phyloP scores from a whole-genome alignment of 2,797 vertebrate species.

The Coccyzus lansbergi region DNA sequence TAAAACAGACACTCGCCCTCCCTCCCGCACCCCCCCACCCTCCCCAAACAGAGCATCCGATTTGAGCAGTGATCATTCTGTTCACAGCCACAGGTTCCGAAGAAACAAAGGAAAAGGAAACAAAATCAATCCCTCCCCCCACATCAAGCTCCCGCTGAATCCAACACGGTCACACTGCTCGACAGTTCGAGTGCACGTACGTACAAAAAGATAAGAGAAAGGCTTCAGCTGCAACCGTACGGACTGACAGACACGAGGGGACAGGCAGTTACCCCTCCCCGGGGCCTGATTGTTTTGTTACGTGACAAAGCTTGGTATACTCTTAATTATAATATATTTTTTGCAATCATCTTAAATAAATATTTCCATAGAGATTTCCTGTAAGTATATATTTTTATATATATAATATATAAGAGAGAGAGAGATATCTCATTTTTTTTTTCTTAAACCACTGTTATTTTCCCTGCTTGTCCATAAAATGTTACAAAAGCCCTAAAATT shows the following conservation, averaged over 20 bases:
- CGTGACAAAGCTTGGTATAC: constrained; percentile 46
- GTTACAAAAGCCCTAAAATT: constrained; percentile 73
- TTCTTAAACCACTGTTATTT: constrained; percentile 64
- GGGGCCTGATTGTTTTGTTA: constrained; percentile 13
- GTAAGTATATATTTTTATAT: constrained; percentile 54
- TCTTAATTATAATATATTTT: constrained; percentile 42
- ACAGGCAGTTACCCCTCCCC: constrained; percentile 31
- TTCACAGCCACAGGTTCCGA: constrained; percentile 75
- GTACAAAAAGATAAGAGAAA: constrained; percentile 62
- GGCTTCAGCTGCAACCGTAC: constrained; percentile 35
- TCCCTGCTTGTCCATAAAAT: constrained; percentile 70
- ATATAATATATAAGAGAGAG: constrained; percentile 56
- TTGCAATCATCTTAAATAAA: constrained; percentile 72
- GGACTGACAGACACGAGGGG: constrained; percentile 21
- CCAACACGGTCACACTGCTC: constrained; percentile 70
- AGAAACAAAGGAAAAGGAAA: constrained; percentile 34
- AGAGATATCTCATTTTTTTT: constrained; percentile 25
- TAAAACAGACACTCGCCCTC: constrained; percentile 76
- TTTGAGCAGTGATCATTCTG: constrained; percentile 80
- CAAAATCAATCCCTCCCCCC: neutral
- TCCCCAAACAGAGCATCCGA: constrained; percentile 64
- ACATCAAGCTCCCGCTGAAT: constrained; percentile 24
- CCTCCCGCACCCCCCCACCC: constrained; percentile 50
- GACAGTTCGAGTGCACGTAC: constrained; percentile 41
- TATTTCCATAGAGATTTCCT: constrained; percentile 72